Evolutionary conservation across 2,113 vertebrate genomes (phyloP), one percentile per base, ranked within the genome.

Genomic region (Pogona vitticeps): DNA sequence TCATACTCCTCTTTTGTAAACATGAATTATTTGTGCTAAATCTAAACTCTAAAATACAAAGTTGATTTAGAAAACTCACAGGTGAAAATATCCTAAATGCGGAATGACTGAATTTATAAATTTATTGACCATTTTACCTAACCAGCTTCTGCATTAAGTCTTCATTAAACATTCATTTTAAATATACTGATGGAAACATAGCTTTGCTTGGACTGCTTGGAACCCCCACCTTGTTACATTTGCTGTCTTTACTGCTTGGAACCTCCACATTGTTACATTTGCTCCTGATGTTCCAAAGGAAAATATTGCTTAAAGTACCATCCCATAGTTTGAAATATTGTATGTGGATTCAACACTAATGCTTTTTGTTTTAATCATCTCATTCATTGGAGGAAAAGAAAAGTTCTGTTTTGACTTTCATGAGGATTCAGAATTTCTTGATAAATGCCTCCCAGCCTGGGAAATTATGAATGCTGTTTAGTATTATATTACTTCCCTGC

Each of bases 311-410:
- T 46, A 73, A 78, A 28, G 1, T 42, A 70, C 20, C 40, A 26
- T 61, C 4, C 13, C 33, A 67, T 28, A 83, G 73, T 80, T 80
- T 3, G 82, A 80, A 91, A 59, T 72, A 81, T 78, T 82, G 77
- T 4, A 26, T 4, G 7, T 72, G 3, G 8, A 23, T 1, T 65
- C 42, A 89, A 56, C 1, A 38, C 0, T 38, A 84, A 59, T 87
- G 12, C 12, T 88, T 87, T 76, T 61, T 84, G 3, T 78, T 88
- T 90, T 75, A 75, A 20, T 79, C 3, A 18, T 36, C 0, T 23
- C 76, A 84, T 84, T 79, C 87, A 80, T 67, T 79, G 76, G 87
- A 84, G 87, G 72, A 81, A 86, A 79, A 42, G 20, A 76, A 81
- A 28, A 36, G 6, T n/a, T 92, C 82, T 2, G 80, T 31, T 81